These are phyloP conservation scores for Lophochroa leadbeateri DNA, from an alignment of 2,113 vertebrate species.

Conservation along the genomic window DNA sequence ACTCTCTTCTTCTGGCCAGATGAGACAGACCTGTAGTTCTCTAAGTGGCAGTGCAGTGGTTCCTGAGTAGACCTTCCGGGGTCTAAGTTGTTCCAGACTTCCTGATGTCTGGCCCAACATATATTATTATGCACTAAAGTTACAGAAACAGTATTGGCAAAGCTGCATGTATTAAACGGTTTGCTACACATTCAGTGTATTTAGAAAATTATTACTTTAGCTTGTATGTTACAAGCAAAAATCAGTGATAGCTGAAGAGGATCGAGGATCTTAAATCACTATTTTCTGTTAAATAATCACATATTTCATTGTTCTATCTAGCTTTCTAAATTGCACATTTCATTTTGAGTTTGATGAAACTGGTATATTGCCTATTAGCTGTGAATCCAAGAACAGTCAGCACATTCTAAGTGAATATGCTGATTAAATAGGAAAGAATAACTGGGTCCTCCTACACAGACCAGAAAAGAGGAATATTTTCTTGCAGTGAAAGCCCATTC, in stretches of 20 bases:
- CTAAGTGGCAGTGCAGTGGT: not conserved
- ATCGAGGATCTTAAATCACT: not conserved
- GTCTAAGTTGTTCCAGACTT: not conserved
- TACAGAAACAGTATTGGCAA: not conserved
- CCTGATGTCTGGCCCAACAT: not conserved
- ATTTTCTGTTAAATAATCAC: conserved; percentile 42
- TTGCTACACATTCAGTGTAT: not conserved
- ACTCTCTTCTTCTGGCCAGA: not conserved
- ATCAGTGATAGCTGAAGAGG: not conserved
- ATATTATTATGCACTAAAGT: not conserved
- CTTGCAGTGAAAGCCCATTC: not conserved
- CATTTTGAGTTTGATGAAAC: conserved; percentile 7
- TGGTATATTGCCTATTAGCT: not conserved
- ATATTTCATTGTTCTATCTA: conserved; percentile 16
- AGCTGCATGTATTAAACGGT: not conserved
- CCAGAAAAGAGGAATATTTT: not conserved
- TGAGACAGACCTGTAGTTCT: not conserved
- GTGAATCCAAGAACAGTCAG: conserved; percentile 9
- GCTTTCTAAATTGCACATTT: conserved; percentile 27
- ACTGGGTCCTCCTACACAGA: not conserved
- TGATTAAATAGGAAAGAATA: conserved; percentile 44
- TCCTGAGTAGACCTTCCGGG: not conserved
- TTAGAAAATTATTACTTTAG: not conserved
- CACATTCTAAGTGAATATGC: not conserved
- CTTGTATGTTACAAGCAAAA: not conserved